These are phyloP conservation scores for Micropterix aruncella DNA, from an alignment of 2,888 invertebrate genomes.

Conservation along the genomic window DNA sequence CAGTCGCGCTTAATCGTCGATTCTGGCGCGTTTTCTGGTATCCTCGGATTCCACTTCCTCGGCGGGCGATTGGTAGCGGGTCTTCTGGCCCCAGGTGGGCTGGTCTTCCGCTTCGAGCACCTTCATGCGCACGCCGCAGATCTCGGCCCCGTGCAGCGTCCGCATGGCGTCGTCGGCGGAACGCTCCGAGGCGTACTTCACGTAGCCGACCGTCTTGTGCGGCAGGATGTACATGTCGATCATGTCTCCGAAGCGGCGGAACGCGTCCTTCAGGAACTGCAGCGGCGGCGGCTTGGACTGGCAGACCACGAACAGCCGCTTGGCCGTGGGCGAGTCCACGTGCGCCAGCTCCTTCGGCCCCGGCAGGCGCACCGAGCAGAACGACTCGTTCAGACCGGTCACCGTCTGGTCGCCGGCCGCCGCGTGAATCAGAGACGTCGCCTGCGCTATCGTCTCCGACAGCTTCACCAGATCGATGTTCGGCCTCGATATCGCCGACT, in stretches of 20 bases:
- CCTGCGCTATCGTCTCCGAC: conserved; percentile 65
- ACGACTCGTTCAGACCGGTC: conserved; percentile 25
- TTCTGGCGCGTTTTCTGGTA: background rate
- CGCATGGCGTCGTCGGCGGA: conserved; percentile 66
- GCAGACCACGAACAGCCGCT: conserved; percentile 51
- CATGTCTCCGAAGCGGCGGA: conserved; percentile 80
- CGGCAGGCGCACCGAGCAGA: conserved; percentile 59
- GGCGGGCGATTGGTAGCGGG: no score
- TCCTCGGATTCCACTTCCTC: background rate
- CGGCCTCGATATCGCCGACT: conserved; percentile 16
- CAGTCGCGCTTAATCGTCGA: background rate
- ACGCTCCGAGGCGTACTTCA: conserved; percentile 62
- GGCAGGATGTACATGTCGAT: conserved; percentile 83
- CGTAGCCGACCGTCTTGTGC: conserved; percentile 87
- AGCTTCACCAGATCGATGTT: conserved; percentile 49
- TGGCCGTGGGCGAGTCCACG: conserved; percentile 50
- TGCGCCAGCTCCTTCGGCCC: conserved; percentile 52
- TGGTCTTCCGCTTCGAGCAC: conserved; percentile 79
- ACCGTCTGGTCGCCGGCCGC: conserved; percentile 30
- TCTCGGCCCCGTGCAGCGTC: conserved; percentile 70
- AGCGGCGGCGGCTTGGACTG: conserved; percentile 56
- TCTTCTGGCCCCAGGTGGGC: conserved; percentile 13
- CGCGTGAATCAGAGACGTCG: conserved; percentile 57
- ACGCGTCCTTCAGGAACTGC: conserved; percentile 71
- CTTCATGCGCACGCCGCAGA: conserved; percentile 75